Percentiles rank a stretch among this genome's conserved stretches.
Conservation (phyloP, 37 sponge, comb jelly and placozoan genomes). For the Ianthella basta region DNA sequence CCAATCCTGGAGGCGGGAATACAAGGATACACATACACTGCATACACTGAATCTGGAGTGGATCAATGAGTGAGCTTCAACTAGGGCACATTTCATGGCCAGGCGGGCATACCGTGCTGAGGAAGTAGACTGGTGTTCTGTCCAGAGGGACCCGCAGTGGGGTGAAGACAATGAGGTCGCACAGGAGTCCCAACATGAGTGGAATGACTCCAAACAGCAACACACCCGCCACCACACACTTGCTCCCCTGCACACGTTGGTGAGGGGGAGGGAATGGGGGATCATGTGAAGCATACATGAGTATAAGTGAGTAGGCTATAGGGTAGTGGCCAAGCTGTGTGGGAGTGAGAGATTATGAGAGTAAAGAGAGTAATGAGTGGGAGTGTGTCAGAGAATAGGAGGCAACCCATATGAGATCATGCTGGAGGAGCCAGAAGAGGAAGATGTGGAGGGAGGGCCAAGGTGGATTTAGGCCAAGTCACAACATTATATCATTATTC, state of each 20-base stretch:
- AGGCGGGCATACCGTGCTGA: conserved; percentile 73
- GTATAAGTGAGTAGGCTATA: neutral
- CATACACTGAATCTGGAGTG: neutral
- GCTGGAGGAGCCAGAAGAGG: neutral
- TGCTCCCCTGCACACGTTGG: conserved; percentile 55
- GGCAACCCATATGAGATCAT: too few relatives aligned
- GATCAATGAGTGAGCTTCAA: too few relatives aligned
- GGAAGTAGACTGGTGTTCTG: conserved; percentile 83
- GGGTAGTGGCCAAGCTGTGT: neutral
- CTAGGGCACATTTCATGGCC: neutral
- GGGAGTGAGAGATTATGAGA: conserved; percentile 27
- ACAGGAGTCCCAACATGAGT: conserved; percentile 87
- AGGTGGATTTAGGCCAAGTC: too few relatives aligned
- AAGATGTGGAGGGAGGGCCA: neutral
- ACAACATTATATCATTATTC: neutral
- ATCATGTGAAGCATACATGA: neutral
- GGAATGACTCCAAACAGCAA: conserved; percentile 86
- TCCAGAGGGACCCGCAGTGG: conserved; percentile 91
- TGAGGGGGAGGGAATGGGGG: conserved; percentile 12
- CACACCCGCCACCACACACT: conserved; percentile 78
- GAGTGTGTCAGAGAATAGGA: neutral
- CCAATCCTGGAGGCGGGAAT: conserved; percentile 83
- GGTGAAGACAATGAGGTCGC: conserved; percentile 79
- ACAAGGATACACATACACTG: neutral
- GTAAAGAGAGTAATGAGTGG: too few relatives aligned